Conservation (phyloP, 2,888 invertebrate genomes). For the Cryptophagus acutangulus region DNA sequence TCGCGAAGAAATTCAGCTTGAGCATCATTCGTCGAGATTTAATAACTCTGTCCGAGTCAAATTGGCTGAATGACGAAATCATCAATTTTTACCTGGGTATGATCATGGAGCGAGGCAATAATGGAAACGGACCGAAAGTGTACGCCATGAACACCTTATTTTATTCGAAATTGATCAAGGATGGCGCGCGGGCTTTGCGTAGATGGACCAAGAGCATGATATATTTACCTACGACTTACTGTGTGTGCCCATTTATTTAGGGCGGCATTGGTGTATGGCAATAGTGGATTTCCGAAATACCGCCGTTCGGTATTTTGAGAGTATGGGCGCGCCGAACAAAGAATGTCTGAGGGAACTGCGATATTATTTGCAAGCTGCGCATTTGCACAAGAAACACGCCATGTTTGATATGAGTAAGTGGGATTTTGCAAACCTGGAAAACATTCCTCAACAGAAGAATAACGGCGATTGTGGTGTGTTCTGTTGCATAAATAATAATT, state of each 20-base stretch:
- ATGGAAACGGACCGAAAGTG: conserved; percentile 62
- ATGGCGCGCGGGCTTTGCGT: conserved; percentile 74
- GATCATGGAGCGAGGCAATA: conserved; percentile 70
- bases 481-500: no score
- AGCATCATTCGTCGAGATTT: conserved; percentile 74
- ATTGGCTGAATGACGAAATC: conserved; percentile 95
- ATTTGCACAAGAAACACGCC: conserved; percentile 78
- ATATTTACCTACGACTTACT: conserved; percentile 82
- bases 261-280: conserved; percentile 95
- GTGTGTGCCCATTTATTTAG: conserved; percentile 87
- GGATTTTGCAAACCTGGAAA: conserved; percentile 61
- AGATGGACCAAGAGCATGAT: conserved; percentile 92
- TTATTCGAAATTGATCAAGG: conserved; percentile 74
- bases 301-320: conserved; percentile 73
- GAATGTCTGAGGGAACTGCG: conserved; percentile 66
- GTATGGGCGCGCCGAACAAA: conserved; percentile 77
- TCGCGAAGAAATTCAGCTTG: conserved; percentile 58
- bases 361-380: conserved; percentile 78
- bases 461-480: conserved; percentile 98
- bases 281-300: conserved; percentile 66
- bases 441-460: conserved; percentile 94
- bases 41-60: conserved; percentile 70
- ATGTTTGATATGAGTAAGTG: conserved; percentile 67
- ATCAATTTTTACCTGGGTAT: conserved; percentile 97
- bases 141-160: conserved; percentile 96